phyloP scores from a whole-genome alignment of 2,888 invertebrate genomes.

The Caradrina kadenii region DNA sequence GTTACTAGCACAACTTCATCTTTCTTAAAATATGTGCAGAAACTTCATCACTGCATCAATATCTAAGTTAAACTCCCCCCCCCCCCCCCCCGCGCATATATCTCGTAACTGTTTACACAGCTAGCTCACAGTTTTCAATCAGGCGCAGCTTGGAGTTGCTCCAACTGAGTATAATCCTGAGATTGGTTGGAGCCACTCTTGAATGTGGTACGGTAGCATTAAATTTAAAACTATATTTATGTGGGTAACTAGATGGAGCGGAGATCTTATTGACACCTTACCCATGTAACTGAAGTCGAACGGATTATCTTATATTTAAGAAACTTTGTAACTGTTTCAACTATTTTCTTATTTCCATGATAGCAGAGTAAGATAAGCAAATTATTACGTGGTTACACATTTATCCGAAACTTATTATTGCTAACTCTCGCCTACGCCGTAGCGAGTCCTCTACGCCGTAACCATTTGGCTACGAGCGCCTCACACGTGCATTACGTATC shows the following conservation, averaged over 20 bases:
- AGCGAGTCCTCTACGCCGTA: not conserved
- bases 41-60: constrained; percentile 22
- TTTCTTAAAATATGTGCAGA: not conserved
- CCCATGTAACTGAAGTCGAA: no score
- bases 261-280: not conserved
- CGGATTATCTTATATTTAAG: no score
- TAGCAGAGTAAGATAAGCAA: no score
- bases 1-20: not conserved
- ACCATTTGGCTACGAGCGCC: constrained; percentile 9
- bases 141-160: constrained; percentile 10
- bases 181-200: constrained; percentile 45
- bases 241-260: not conserved
- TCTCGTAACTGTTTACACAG: constrained; percentile 46
- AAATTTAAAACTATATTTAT: constrained; percentile 11
- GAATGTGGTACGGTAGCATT: constrained; percentile 30
- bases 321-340: no score
- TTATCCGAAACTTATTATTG: not conserved
- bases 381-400: no score
- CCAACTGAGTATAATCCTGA: constrained; percentile 49
- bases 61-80: not conserved
- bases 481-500: not conserved
- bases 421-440: not conserved
- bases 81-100: not conserved
- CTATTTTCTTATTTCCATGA: no score
- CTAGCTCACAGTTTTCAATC: constrained; percentile 53